phyloP scores from a whole-genome alignment of 2,888 invertebrate genomes.

The Thumatha senex region DNA sequence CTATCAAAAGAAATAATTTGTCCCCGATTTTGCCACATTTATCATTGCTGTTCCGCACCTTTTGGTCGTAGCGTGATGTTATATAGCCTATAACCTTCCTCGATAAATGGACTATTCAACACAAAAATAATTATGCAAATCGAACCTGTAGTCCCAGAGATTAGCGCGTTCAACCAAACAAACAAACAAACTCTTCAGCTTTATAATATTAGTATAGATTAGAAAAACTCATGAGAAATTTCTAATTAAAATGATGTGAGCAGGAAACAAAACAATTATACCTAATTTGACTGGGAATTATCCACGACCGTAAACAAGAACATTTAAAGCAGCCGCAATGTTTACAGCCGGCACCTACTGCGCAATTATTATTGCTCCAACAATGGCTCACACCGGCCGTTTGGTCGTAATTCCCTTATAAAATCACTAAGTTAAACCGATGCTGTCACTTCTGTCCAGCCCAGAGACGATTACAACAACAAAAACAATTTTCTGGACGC shows the following conservation, averaged over 20 bases:
- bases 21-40: no score
- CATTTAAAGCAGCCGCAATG: constrained; percentile 13
- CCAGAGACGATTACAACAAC: constrained; percentile 48
- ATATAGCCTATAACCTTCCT: no score
- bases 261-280: not conserved
- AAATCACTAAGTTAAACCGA: constrained; percentile 63
- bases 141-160: no score
- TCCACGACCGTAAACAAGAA: not conserved
- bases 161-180: no score
- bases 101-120: no score
- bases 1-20: no score
- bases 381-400: constrained; percentile 40
- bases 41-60: no score
- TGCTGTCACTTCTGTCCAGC: constrained; percentile 52
- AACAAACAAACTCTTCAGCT: no score
- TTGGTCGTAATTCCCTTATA: constrained; percentile 48
- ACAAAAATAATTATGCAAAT: no score
- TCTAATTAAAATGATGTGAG: not conserved
- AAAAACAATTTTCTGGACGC: constrained; percentile 47
- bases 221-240: not conserved
- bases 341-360: constrained; percentile 31
- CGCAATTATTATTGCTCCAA: constrained; percentile 36
- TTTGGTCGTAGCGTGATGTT: no score
- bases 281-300: not conserved
- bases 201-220: no score